phyloP scores from a whole-genome alignment of 2,113 vertebrate species.

The Leptosomus discolor region DNA sequence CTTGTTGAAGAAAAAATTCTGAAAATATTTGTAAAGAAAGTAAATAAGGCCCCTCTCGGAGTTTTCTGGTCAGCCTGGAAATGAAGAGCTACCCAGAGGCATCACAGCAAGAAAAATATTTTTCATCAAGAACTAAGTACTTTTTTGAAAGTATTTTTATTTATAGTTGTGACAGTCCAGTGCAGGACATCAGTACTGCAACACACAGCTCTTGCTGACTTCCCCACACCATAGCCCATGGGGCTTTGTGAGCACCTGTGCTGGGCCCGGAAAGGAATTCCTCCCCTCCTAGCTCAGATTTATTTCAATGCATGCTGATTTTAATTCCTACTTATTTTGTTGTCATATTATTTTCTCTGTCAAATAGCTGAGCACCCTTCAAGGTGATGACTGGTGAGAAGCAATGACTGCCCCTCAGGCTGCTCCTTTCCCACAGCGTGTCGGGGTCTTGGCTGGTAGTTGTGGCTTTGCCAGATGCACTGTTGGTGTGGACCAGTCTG shows the following conservation, averaged over 20 bases:
- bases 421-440: accelerated
- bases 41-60: background rate
- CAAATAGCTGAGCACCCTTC: background rate
- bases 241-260: background rate
- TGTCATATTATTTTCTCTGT: background rate
- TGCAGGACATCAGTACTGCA: background rate
- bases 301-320: background rate
- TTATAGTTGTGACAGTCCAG: background rate
- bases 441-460: accelerated
- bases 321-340: background rate
- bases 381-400: background rate
- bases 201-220: background rate
- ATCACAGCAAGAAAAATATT: background rate
- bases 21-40: background rate
- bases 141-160: background rate
- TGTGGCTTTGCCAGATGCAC: background rate
- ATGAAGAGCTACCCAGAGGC: background rate
- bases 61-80: background rate
- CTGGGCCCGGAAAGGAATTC: background rate
- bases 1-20: background rate
- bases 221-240: background rate
- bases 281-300: background rate
- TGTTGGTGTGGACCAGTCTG: no score
- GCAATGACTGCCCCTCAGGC: background rate
- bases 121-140: background rate